These are phyloP conservation scores for Lasioglossum calceatum DNA, from an alignment of 2,888 invertebrate genomes.

Conservation along the genomic window DNA sequence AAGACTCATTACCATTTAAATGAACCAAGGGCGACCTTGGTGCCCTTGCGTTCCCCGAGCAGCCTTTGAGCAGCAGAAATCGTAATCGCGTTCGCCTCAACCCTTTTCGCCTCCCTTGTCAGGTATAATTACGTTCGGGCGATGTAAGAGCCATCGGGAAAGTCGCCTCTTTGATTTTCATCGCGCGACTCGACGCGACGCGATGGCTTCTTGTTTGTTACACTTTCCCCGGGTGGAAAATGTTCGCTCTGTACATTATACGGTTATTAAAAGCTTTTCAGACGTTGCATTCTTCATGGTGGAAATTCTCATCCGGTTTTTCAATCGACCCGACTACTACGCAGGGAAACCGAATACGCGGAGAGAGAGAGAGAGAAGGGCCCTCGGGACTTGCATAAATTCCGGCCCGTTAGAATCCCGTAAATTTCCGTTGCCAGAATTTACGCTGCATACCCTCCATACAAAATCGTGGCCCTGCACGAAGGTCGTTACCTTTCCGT, in stretches of 20 bases:
- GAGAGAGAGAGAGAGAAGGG: background rate
- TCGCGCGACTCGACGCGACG: background rate
- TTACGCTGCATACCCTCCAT: background rate
- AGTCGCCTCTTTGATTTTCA: background rate
- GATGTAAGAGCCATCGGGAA: background rate
- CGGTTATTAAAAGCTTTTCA: background rate
- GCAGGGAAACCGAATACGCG: background rate
- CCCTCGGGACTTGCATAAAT: background rate
- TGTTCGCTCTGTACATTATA: background rate
- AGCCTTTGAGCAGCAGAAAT: background rate
- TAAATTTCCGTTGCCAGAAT: conserved; percentile 13
- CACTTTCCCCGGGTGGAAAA: background rate
- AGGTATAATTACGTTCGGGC: background rate
- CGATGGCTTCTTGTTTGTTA: background rate
- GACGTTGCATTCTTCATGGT: background rate
- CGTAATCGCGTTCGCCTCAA: background rate
- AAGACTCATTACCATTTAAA: conserved; percentile 7
- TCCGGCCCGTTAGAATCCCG: background rate
- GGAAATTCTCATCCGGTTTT: conserved; percentile 1
- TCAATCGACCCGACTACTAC: conserved; percentile 5
- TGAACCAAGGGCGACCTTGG: conserved; percentile 2
- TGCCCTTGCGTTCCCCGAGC: background rate
- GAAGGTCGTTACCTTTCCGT: conserved; percentile 22
- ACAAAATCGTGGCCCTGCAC: background rate
- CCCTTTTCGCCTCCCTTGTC: background rate